Percentiles rank a stretch among this genome's conserved stretches.
These are phyloP conservation scores for Gerris buenoi DNA, from an alignment of 1,140 invertebrate species.

Conservation along the genomic window DNA sequence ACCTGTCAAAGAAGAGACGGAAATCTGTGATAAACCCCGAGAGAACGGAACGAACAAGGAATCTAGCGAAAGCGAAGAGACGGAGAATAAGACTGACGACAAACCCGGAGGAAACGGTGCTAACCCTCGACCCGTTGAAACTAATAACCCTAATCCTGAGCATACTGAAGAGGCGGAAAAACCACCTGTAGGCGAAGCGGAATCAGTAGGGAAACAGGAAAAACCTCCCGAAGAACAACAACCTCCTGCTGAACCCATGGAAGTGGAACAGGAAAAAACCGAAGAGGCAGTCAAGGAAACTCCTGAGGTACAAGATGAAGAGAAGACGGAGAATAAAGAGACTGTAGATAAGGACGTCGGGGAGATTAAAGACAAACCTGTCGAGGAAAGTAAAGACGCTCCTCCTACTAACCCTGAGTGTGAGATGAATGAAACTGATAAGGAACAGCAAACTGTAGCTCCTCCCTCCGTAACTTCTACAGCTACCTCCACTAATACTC, in stretches of 20 bases:
- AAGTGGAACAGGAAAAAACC: conserved; percentile 17
- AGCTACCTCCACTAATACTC: not conserved
- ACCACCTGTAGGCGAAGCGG: too few relatives aligned
- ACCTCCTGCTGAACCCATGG: too few relatives aligned
- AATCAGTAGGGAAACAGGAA: too few relatives aligned
- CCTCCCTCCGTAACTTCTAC: not conserved
- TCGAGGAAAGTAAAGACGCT: conserved; percentile 11
- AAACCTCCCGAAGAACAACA: too few relatives aligned
- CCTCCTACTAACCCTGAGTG: conserved; percentile 11
- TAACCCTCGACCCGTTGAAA: too few relatives aligned
- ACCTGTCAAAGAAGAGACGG: conserved; percentile 14
- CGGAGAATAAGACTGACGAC: conserved; percentile 15
- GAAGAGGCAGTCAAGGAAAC: conserved; percentile 15
- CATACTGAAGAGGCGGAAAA: too few relatives aligned
- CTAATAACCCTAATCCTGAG: too few relatives aligned
- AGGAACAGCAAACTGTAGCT: not conserved
- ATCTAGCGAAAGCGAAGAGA: conserved; percentile 13
- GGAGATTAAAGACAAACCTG: conserved; percentile 14
- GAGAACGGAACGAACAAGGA: conserved; percentile 12
- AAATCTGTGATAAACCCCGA: not conserved
- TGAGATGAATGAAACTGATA: conserved; percentile 13
- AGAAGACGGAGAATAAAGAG: conserved; percentile 18
- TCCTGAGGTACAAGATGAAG: conserved; percentile 12
- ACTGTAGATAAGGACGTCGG: conserved; percentile 20
- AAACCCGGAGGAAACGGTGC: too few relatives aligned